phyloP scores from a whole-genome alignment of 1,140 invertebrate genomes.

The Zaprionus vittiger region DNA sequence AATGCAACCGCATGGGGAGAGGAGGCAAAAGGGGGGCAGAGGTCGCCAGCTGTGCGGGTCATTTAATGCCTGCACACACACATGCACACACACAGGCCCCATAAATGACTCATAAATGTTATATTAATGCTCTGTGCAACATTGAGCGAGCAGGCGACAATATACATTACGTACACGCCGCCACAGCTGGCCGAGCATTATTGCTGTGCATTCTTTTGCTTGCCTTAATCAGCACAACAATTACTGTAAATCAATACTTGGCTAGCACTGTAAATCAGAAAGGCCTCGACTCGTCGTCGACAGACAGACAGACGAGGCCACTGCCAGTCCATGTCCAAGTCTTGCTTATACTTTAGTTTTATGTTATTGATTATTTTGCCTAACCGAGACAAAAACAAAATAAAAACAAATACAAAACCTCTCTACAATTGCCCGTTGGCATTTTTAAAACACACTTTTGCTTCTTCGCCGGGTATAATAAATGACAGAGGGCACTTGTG shows the following conservation, averaged over 20 bases:
- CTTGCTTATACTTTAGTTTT: conserved; percentile 68
- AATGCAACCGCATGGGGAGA: conserved; percentile 40
- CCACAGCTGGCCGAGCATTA: conserved; percentile 25
- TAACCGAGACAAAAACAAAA: conserved; percentile 18
- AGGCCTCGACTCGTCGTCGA: conserved; percentile 31
- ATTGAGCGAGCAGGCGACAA: conserved; percentile 30
- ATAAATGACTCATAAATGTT: conserved; percentile 76
- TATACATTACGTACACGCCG: conserved; percentile 7
- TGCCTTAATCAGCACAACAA: conserved; percentile 58
- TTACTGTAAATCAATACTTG: conserved; percentile 73
- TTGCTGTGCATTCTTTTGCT: conserved; percentile 24
- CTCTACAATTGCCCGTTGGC: conserved; percentile 46
- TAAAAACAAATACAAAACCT: not conserved
- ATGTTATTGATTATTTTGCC: conserved; percentile 57
- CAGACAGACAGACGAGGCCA: not conserved
- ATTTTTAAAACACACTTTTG: conserved; percentile 25
- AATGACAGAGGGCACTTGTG: conserved; percentile 12
- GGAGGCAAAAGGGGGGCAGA: not conserved
- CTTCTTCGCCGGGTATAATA: conserved; percentile 10
- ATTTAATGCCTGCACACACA: conserved; percentile 42
- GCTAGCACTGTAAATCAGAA: conserved; percentile 48
- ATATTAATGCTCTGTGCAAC: conserved; percentile 62
- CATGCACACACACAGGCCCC: conserved; percentile 43
- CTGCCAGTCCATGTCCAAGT: conserved; percentile 5
- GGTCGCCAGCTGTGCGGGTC: conserved; percentile 66